Conservation (phyloP, 2,888 invertebrate species). For the Chloromyia formosa region DNA sequence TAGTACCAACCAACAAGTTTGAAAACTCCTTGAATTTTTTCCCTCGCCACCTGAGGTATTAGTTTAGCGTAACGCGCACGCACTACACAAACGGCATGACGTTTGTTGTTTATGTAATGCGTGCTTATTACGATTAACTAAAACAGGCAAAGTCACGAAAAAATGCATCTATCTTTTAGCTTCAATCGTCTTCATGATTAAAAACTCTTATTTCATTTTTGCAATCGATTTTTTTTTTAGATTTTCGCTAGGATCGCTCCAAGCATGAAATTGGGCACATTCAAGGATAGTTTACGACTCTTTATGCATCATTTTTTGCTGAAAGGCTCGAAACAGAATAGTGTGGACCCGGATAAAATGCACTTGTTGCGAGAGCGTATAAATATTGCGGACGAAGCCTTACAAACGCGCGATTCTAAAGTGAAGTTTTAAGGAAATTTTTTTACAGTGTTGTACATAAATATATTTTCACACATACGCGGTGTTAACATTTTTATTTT, state of each 20-base stretch:
- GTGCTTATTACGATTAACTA: too few species aligned
- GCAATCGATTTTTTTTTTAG: slow-evolving; percentile 53
- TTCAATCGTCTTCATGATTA: not conserved
- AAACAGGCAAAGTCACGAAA: too few species aligned
- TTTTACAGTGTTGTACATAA: too few species aligned
- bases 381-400: slow-evolving; percentile 72
- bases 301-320: slow-evolving; percentile 89
- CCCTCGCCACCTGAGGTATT: too few species aligned
- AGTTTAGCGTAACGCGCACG: too few species aligned
- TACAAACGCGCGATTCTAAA: slow-evolving; percentile 67
- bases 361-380: slow-evolving; percentile 68
- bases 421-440: slow-evolving; percentile 48
- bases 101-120: too few species aligned
- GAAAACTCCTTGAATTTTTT: too few species aligned
- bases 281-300: slow-evolving; percentile 82
- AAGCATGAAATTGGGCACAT: slow-evolving; percentile 78
- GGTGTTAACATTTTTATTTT: too few species aligned
- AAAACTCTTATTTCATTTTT: not conserved
- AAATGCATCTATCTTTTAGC: too few species aligned
- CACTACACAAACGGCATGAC: too few species aligned
- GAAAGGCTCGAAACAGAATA: slow-evolving; percentile 68
- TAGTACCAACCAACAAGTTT: too few species aligned
- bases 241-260: slow-evolving; percentile 79
- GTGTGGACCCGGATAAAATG: slow-evolving; percentile 63
- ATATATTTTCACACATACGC: too few species aligned